These are phyloP conservation scores for Pachliopta kotzebuea DNA, from an alignment of 2,888 invertebrate genomes.

Conservation along the genomic window DNA sequence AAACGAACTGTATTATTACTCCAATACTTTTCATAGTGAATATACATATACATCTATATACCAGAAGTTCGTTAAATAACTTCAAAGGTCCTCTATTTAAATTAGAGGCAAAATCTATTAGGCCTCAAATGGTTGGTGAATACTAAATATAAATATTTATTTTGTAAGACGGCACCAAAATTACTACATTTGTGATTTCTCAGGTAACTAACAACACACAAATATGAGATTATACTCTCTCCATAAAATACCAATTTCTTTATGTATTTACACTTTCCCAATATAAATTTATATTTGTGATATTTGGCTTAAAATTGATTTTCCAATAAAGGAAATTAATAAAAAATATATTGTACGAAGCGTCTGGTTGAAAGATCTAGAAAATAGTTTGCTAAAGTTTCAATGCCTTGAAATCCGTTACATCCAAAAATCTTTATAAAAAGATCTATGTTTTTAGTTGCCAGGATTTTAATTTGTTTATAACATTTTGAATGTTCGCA, in stretches of 20 bases:
- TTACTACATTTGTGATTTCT: constrained; percentile 56
- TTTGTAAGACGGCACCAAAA: constrained; percentile 54
- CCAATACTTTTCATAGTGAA: no score
- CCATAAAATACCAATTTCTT: constrained; percentile 42
- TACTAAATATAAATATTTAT: constrained; percentile 30
- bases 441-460: no score
- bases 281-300: constrained; percentile 61
- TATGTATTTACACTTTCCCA: constrained; percentile 49
- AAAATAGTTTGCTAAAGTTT: background rate
- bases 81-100: background rate
- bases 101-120: constrained; percentile 18
- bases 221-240: constrained; percentile 61
- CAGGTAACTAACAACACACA: constrained; percentile 65
- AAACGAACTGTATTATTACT: no score
- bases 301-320: constrained; percentile 70
- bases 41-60: background rate
- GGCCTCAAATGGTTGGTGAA: constrained; percentile 18
- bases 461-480: background rate
- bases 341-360: constrained; percentile 39
- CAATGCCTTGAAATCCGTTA: no score
- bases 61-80: background rate
- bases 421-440: no score
- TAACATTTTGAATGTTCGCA: background rate
- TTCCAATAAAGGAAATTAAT: constrained; percentile 44
- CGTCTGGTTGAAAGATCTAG: constrained; percentile 33